Conservation (phyloP, 2,113 vertebrate species). For the Origma solitaria region DNA sequence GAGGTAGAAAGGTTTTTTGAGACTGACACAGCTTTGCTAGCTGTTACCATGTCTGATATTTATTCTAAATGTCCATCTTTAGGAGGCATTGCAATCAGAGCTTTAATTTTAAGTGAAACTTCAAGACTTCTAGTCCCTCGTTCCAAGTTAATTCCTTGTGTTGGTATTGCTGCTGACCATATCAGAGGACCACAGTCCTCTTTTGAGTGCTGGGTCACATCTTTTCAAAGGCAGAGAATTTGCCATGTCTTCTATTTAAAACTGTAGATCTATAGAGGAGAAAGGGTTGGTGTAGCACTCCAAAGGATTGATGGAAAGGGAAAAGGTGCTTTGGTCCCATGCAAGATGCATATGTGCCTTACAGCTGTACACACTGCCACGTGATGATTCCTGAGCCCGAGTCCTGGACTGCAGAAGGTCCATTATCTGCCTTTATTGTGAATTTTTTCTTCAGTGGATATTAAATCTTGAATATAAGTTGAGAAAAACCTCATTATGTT, state of each 20-base stretch:
- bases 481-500: background rate
- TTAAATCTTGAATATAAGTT: constrained; percentile 34
- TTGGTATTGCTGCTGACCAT: background rate
- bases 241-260: background rate
- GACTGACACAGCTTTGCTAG: background rate
- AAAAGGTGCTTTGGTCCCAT: background rate
- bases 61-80: background rate
- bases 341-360: background rate
- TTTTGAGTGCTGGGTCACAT: background rate
- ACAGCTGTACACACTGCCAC: background rate
- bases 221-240: background rate
- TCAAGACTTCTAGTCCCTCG: background rate
- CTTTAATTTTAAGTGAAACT: background rate
- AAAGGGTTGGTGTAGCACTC: background rate
- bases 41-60: background rate
- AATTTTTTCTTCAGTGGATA: background rate
- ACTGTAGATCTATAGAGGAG: background rate
- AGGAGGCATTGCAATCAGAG: background rate
- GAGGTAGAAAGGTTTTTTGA: constrained; percentile 37
- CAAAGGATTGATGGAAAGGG: background rate
- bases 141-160: background rate
- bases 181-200: background rate
- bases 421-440: constrained; percentile 13
- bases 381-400: background rate
- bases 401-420: background rate